These are phyloP conservation scores for Uromys caudimaculatus DNA, from an alignment of 2,797 vertebrate species.

Conservation along the genomic window DNA sequence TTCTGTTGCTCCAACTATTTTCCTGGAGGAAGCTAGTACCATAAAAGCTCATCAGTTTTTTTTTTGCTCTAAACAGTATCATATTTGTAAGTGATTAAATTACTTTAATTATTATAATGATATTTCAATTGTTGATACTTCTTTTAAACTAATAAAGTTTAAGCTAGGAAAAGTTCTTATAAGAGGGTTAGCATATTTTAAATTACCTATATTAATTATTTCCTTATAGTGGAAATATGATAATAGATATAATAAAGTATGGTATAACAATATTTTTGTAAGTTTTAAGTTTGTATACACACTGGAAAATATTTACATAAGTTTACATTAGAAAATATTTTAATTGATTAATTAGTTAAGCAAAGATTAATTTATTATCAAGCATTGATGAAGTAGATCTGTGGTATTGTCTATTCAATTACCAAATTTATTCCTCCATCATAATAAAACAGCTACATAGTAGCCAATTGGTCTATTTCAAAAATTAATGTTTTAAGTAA, in stretches of 20 bases:
- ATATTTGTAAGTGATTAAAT: neutral
- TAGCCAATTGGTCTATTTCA: neutral
- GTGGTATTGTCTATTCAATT: neutral
- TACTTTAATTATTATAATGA: neutral
- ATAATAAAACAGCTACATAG: neutral
- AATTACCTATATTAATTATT: neutral
- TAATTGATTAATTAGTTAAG: slow-evolving; percentile 33
- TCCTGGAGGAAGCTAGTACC: neutral
- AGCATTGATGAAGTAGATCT: neutral
- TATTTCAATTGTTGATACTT: neutral
- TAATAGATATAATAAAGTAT: neutral
- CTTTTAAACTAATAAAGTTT: neutral
- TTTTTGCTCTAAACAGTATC: neutral
- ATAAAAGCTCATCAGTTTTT: neutral
- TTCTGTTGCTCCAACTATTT: neutral
- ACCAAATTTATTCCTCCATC: neutral
- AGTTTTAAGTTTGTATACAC: neutral
- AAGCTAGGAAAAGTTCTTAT: neutral
- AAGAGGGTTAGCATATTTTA: neutral
- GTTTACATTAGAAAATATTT: neutral
- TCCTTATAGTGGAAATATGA: neutral
- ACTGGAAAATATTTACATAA: neutral
- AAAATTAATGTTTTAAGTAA: neutral
- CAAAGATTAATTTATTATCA: neutral
- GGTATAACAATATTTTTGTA: neutral